Evolutionary conservation across 2,797 vertebrate genomes (phyloP), one percentile per base, ranked within the genome.

Genomic region (Chloroceryle inda): DNA sequence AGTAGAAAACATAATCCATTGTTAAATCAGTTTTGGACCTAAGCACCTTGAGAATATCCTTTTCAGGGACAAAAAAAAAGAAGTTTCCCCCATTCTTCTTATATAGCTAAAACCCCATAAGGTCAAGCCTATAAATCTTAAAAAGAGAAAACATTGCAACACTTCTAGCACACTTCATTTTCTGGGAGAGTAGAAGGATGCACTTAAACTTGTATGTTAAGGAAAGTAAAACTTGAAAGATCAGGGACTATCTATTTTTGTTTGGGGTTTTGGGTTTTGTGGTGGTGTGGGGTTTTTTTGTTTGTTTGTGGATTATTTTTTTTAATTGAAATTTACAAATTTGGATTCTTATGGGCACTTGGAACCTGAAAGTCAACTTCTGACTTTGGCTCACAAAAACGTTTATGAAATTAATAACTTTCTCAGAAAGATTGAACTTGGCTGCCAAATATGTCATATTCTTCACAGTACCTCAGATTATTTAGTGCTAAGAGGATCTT

Each of bases 21-120:
- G 16, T 62, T 20, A 77, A 69, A 76, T 87, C 53, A 20, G 11
- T 82, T 44, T 22, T 45, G 42, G 47, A 80, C 19, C 35, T 74
- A 61, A 71, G 22, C 19, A 42, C 15, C 5, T 84, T 61, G 49
- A 63, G 53, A 87, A 71, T 45, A 31, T 49, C 35, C 22, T 88
- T 91, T 47, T 35, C 37, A 49, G 27, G 13, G 35, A 5, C 24
- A 61, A 40, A 71, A 59, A 66, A 35, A 59, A 66, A 35, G 10
- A 21, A 14, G 1, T 6, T 68, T 38, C 21, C 0, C 2, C 2
- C 5, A 0, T 0, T 61, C 19, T 42, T 3, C 13, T 88, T 77
- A 6, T 0, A 2, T 50, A n/a, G n/a, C 22, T 92, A 69, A 86
- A 88, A 37, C 9, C 7, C 27, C 3, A 3, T 62, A 45, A 62